Conservation (phyloP, 2,113 vertebrate species). For the Campylomormyrus tamandua region DNA sequence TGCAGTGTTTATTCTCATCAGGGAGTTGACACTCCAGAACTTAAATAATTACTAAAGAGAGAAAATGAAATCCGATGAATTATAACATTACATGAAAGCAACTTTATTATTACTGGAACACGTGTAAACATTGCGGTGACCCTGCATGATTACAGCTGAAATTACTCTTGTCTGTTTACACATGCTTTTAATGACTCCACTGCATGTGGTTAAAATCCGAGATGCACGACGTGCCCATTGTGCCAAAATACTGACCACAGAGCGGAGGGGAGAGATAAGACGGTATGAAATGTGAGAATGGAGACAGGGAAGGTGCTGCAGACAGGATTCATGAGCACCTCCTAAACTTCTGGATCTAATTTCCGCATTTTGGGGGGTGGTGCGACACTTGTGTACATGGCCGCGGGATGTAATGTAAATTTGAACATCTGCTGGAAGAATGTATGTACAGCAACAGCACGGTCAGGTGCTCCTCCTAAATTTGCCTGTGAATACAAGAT, state of each 20-base stretch:
- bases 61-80: neutral
- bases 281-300: neutral
- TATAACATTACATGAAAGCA: neutral
- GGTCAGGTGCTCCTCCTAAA: neutral
- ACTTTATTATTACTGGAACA: neutral
- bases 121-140: neutral
- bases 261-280: neutral
- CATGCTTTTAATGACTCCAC: neutral
- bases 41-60: neutral
- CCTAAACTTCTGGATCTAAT: slow-evolving; percentile 29
- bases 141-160: neutral
- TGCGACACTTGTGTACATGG: slow-evolving; percentile 33
- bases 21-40: neutral
- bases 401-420: slow-evolving; percentile 32
- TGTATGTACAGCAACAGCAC: neutral
- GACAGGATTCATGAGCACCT: slow-evolving; percentile 22
- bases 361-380: slow-evolving; percentile 31
- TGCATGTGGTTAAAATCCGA: neutral
- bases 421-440: slow-evolving; percentile 36
- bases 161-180: slow-evolving; percentile 9
- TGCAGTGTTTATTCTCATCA: neutral
- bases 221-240: neutral
- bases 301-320: slow-evolving; percentile 6
- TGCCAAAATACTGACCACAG: neutral
- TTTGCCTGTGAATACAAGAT: neutral